Evolutionary conservation across 2,888 invertebrate species (phyloP).

Genomic region (Thumatha senex): DNA sequence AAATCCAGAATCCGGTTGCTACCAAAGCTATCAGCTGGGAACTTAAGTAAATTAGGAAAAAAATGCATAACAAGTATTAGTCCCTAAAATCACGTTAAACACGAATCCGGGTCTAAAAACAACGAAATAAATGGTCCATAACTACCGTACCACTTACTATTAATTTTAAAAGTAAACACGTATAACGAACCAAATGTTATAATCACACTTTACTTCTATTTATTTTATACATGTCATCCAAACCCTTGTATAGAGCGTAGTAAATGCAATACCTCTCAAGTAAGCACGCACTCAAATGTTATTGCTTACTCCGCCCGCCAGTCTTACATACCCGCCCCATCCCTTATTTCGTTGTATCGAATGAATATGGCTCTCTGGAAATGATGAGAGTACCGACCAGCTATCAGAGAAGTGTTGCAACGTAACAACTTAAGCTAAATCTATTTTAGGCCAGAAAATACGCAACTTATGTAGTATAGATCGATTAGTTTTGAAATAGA

Average conservation of each 20-base stretch:
- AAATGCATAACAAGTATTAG: too few species aligned
- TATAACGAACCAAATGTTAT: too few species aligned
- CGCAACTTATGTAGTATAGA: not conserved
- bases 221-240: constrained; percentile 19
- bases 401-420: constrained; percentile 45
- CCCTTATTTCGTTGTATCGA: constrained; percentile 44
- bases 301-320: constrained; percentile 45
- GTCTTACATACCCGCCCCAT: constrained; percentile 11
- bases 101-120: too few species aligned
- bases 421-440: constrained; percentile 47
- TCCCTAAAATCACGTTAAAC: too few species aligned
- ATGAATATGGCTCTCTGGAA: constrained; percentile 77
- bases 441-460: not conserved
- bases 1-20: too few species aligned
- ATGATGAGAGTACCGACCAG: constrained; percentile 70
- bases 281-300: constrained; percentile 58
- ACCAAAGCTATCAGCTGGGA: too few species aligned
- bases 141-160: too few species aligned
- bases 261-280: constrained; percentile 63
- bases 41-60: too few species aligned
- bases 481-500: too few species aligned
- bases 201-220: constrained; percentile 25
- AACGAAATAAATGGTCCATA: too few species aligned
- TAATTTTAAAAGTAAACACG: too few species aligned
- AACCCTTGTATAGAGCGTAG: constrained; percentile 39